Percentiles rank a stretch among this genome's conserved stretches.
These are phyloP conservation scores for Trachelus tabidus DNA, from an alignment of 2,888 invertebrate species.

Conservation along the genomic window DNA sequence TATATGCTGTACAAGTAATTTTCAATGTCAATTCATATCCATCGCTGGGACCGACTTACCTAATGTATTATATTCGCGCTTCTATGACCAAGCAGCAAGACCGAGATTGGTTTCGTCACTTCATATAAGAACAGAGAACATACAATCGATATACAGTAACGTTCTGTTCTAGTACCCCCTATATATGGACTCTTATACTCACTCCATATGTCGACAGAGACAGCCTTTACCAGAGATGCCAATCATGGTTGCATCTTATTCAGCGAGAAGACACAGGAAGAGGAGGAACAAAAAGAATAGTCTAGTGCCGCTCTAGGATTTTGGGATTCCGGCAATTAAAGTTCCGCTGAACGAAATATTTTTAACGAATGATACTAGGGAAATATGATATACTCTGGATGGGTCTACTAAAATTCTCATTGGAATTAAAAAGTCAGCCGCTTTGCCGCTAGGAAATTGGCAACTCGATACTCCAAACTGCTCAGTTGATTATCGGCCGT, in stretches of 20 bases:
- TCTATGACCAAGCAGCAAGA: conserved; percentile 24
- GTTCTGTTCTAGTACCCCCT: too few species aligned
- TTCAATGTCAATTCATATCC: not conserved
- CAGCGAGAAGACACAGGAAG: not conserved
- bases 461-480: not conserved
- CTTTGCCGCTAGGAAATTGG: not conserved
- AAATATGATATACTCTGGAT: not conserved
- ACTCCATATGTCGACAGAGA: conserved; percentile 20
- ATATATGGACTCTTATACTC: conserved; percentile 32
- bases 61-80: conserved; percentile 19
- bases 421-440: not conserved
- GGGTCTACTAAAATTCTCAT: not conserved
- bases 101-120: conserved; percentile 28
- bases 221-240: not conserved
- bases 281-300: not conserved
- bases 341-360: not conserved
- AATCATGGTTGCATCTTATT: not conserved
- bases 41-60: conserved; percentile 7
- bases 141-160: conserved; percentile 18
- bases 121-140: conserved; percentile 25
- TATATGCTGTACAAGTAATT: not conserved
- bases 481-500: conserved; percentile 40
- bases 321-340: too few species aligned
- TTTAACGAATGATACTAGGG: not conserved
- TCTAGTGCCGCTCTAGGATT: not conserved